Percentiles rank a stretch among this genome's conserved stretches.
Conservation (phyloP, 2,113 vertebrate genomes). For the Lagenorhynchus albirostris region DNA sequence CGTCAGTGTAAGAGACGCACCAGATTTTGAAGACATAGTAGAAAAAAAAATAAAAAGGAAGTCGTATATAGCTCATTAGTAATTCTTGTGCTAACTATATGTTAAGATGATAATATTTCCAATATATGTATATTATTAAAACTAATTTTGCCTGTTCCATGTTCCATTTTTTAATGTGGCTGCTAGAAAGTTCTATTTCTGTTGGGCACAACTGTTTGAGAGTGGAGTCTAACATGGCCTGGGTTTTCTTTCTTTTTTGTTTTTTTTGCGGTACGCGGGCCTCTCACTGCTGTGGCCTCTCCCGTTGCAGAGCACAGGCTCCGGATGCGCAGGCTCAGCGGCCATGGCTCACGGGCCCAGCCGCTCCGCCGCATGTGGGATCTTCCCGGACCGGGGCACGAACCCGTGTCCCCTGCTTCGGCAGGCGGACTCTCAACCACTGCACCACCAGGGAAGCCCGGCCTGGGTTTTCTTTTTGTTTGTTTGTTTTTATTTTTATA, state of each 20-base stretch:
- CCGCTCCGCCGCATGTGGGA: too few relatives aligned
- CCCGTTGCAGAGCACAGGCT: too few relatives aligned
- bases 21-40: background rate
- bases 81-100: background rate
- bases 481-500: too few relatives aligned
- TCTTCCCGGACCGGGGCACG: too few relatives aligned
- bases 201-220: background rate
- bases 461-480: too few relatives aligned
- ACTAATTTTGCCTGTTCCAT: background rate
- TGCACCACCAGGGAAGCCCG: too few relatives aligned
- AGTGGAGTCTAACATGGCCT: background rate
- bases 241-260: background rate
- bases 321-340: too few relatives aligned
- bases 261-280: too few relatives aligned
- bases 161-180: background rate
- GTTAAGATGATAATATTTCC: background rate
- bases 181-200: background rate
- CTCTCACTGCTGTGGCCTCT: too few relatives aligned
- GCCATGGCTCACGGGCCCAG: too few relatives aligned
- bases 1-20: background rate
- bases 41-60: background rate
- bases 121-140: background rate
- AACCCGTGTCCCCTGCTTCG: accelerated
- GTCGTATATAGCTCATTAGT: background rate
- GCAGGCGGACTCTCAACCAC: too few relatives aligned